phyloP scores from a whole-genome alignment of 2,113 vertebrate genomes.

The Sinocyclocheilus grahami region DNA sequence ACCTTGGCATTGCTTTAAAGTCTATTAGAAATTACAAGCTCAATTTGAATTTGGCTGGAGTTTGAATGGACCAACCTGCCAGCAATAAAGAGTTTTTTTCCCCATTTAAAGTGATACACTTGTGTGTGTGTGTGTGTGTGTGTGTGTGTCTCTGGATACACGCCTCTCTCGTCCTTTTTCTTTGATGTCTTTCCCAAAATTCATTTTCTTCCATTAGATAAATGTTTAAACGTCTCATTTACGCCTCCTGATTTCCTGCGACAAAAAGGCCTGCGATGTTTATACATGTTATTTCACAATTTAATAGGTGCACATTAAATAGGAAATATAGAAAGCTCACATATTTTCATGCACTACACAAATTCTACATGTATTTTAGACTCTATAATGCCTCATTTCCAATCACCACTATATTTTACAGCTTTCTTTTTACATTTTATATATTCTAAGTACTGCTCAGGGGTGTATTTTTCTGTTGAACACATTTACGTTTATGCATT shows the following conservation, averaged over 20 bases:
- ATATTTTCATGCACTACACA: background rate
- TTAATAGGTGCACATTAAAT: background rate
- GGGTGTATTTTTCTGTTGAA: background rate
- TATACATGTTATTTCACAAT: background rate
- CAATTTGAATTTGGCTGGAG: constrained; percentile 66
- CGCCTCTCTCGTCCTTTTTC: constrained; percentile 39
- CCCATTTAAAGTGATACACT: constrained; percentile 1
- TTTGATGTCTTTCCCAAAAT: constrained; percentile 59
- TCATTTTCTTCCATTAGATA: constrained; percentile 45
- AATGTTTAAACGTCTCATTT: constrained; percentile 33
- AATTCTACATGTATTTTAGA: background rate
- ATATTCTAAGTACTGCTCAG: background rate
- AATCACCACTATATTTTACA: background rate
- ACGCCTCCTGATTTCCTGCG: constrained; percentile 18
- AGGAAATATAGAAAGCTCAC: background rate
- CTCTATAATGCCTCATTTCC: background rate
- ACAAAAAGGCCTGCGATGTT: background rate
- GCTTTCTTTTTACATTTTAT: background rate
- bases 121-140: background rate
- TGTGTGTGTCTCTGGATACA: constrained; percentile 35
- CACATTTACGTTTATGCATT: background rate
- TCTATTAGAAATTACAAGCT: constrained; percentile 70
- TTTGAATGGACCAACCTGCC: constrained; percentile 63
- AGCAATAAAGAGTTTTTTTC: constrained; percentile 53
- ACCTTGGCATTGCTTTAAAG: constrained; percentile 75